Evolutionary conservation across 2,797 vertebrate genomes (phyloP), one percentile per base, ranked within the genome.

Genomic region (Notolepis coatsorum): DNA sequence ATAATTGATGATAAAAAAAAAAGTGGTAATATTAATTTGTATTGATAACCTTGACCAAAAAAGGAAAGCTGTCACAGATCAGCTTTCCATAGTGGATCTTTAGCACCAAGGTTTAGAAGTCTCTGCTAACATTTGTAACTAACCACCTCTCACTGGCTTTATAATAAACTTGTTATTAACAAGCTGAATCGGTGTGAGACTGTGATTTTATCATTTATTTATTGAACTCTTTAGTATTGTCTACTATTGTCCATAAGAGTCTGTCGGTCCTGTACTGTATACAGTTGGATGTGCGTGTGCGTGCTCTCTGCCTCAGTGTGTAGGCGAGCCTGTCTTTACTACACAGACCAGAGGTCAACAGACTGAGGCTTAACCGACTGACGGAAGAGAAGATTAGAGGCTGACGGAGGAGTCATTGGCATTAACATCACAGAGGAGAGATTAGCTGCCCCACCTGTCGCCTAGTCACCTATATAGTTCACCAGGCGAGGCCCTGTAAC

Each of bases 381-480:
- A 17, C 59, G 65, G 66, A 17, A 59, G 73, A 77, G 37, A 35
- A 84, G 79, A 86, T 88, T 89, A 87, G 78, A 77, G 67, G 73
- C 77, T 76, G 65, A 79, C 52, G 52, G 50, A 57, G 61, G 7
- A 45, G 8, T 6, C 5, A 8, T 25, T 27, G 1, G 59, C 53
- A 65, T 68, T 73, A 59, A 61, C 60, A 68, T 70, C 67, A 71
- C 73, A 70, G 52, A 71, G 25, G 63, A 49, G 57, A 68, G 48
- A 74, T 71, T 79, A 84, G 55, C 1, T 1, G 60, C 53, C 77
- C 72, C 78, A 84, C 82, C 79, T 68, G 75, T 38, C 52, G 58
- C 30, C 50, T 24, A 2, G 1, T 68, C 61, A 61, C 47, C 23
- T 42, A 37, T 39, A 39, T 54, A 61, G 25, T 39, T 9, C 20